Evolutionary conservation across 2,797 vertebrate species (phyloP), one percentile per base, ranked within the genome.

Genomic region (Mionectes olivaceus): DNA sequence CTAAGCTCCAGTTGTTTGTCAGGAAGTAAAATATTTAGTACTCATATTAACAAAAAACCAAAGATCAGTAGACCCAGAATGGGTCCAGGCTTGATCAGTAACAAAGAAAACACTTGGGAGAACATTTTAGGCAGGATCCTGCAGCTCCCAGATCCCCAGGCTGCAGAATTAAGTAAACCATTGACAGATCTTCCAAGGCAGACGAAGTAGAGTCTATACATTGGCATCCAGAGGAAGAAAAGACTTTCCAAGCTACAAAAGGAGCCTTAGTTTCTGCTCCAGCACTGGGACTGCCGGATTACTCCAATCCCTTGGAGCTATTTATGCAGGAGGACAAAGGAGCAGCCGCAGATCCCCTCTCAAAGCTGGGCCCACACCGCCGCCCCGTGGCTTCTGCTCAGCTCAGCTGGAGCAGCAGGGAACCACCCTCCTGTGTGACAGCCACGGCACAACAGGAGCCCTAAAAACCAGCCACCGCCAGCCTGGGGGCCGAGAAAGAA

Each of bases 341-440:
- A 64, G 49, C 39, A 77, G 73, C 37, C 0, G 28, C 2, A 0
- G 53, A 35, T 67, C 52, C 47, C 60, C 47, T 23, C 67, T 35
- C 74, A 60, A 28, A 65, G 81, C 53, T 28, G 81, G 33, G 59
- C 23, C 39, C 74, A 84, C 80, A 84, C 24, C 1, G 74, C 87
- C 52, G 22, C 80, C 80, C 67, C 67, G 87, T 90, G 87, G 87
- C 87, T 59, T 68, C 73, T 65, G 74, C 65, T 32, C 65, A 24
- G 73, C 67, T 28, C 55, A 63, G 87, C 71, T 19, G 80, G 24
- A 65, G 13, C 80, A 32, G 87, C 33, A 19, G 12, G 39, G 65
- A 53, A 32, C 50, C 32, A 19, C 17, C 64, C 23, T 39, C 73
- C 39, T 6, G 59, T 5, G n/a, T 22, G 56, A 33, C 71, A 82